Percentiles rank a stretch among this genome's conserved stretches.
Evolutionary conservation across 2,113 vertebrate species (phyloP).

Genomic region (Falco punctatus): DNA sequence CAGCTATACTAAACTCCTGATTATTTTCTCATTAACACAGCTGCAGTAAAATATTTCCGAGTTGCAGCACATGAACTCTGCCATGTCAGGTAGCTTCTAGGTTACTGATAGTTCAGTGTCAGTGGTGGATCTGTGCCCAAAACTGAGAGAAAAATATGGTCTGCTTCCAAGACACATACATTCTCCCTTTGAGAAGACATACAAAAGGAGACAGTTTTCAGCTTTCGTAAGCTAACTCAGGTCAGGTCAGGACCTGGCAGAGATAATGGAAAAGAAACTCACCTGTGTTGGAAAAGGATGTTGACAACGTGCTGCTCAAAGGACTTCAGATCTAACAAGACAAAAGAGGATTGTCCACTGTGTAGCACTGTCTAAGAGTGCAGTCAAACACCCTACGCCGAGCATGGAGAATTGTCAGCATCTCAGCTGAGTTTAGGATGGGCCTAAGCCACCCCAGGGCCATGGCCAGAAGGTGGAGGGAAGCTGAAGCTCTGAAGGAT

Average conservation of each 20-base stretch:
- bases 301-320: neutral
- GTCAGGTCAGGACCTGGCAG: neutral
- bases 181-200: neutral
- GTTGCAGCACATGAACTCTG: neutral
- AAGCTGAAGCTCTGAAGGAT: neutral
- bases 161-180: neutral
- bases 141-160: neutral
- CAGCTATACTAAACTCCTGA: neutral
- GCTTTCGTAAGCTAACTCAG: fast-evolving
- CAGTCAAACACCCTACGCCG: neutral
- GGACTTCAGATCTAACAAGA: neutral
- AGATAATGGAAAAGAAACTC: neutral
- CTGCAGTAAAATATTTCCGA: neutral
- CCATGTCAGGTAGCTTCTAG: neutral
- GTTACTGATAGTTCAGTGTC: neutral
- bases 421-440: neutral
- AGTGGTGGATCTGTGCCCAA: neutral
- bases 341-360: neutral
- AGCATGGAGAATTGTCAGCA: fast-evolving
- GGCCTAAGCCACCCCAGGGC: neutral
- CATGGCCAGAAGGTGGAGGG: neutral
- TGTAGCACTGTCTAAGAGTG: fast-evolving
- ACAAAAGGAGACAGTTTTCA: neutral
- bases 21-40: neutral
- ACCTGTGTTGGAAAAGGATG: neutral